phyloP scores from a whole-genome alignment of 2,888 invertebrate species.

The Pterostichus madidus region DNA sequence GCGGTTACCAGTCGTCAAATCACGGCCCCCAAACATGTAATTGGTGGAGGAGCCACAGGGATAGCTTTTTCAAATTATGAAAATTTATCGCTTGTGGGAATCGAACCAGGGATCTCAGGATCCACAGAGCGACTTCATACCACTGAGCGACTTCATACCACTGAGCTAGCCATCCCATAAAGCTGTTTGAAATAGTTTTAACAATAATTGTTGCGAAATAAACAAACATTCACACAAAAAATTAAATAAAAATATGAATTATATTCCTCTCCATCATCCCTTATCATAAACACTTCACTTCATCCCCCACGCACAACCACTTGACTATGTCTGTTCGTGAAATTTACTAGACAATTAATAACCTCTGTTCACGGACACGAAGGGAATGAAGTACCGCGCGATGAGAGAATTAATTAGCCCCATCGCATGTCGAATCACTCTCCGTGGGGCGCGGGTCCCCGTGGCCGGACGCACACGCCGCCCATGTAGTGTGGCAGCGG shows the following conservation, averaged over 20 bases:
- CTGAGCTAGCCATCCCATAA: too few species aligned
- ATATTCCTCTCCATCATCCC: not conserved
- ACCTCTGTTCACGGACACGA: not conserved
- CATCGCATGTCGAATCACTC: constrained; percentile 16
- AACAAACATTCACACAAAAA: not conserved
- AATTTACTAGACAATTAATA: constrained; percentile 26
- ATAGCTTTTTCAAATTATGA: too few species aligned
- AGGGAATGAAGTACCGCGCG: not conserved
- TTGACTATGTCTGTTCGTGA: not conserved
- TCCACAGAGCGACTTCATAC: too few species aligned
- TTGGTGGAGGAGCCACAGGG: too few species aligned
- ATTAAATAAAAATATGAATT: too few species aligned
- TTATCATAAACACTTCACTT: not conserved
- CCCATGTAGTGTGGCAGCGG: constrained; percentile 37
- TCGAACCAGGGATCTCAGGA: too few species aligned
- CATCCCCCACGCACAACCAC: not conserved
- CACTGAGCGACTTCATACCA: too few species aligned
- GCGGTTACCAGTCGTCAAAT: too few species aligned
- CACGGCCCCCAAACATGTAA: too few species aligned
- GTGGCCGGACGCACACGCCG: constrained; percentile 24
- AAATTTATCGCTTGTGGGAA: too few species aligned
- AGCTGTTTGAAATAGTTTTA: too few species aligned
- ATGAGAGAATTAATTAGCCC: constrained; percentile 32
- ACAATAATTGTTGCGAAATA: not conserved
- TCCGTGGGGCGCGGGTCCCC: not conserved